Base-by-base conservation (phyloP, 1,140 invertebrate species). In the Drosophila pallidifrons region DNA sequence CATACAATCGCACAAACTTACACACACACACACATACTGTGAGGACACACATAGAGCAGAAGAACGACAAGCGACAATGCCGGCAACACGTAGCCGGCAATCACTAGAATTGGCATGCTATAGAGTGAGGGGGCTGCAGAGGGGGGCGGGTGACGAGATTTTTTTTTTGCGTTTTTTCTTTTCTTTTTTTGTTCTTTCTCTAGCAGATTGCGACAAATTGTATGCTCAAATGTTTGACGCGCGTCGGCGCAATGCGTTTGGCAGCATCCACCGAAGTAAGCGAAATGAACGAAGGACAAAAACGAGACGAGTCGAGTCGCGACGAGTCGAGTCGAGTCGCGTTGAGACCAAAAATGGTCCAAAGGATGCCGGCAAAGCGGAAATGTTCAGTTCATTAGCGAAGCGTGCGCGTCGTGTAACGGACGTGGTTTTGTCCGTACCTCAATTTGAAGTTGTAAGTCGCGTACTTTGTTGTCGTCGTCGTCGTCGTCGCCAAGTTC, bases 311-410 rank as follows among this genome's bases (percentile, higher is more conserved):
- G 46, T 35, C 13, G 20, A 20, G 20, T 20, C 16, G 16, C 16
- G 16, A 20, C 15, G 49, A 38, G 5, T 1, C 35, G 35, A 38
- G 35, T 3, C 35, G 35, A 38, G 35, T 10, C 1, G 35, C 11
- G 35, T 8, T 10, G 35, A 38, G 35, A 8, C 35, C 35, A 38
- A 38, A 38, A 38, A 8, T 8, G 35, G 60, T 66, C 75, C 59
- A 72, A 85, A 89, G 85, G 85, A 89, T 89, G 85, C 85, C 85
- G 86, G 78, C 85, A 76, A 88, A 89, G 85, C 85, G 85, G 85
- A 89, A 89, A 89, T 89, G 85, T 89, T 89, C 86, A 89, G 85
- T 89, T 89, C 85, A 89, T 89, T 89, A 89, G 85, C 85, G 81
- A 89, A 89, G 83, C 85, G 85, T 89, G 85, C 85, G 85, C 86